phyloP scores from a whole-genome alignment of 1,140 invertebrate species.

The Sitophilus oryzae region DNA sequence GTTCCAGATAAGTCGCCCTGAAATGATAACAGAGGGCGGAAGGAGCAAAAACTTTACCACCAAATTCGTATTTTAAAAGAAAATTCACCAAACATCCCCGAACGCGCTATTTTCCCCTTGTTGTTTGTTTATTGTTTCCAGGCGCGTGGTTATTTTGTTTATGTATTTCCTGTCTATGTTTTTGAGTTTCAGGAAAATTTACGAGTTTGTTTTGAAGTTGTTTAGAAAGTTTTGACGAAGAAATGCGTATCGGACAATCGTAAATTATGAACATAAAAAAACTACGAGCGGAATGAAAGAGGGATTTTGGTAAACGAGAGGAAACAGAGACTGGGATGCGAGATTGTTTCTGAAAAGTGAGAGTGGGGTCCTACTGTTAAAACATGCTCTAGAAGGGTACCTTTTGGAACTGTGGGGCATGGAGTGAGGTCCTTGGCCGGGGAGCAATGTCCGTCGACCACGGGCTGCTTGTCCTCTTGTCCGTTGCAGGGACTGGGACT shows the following conservation, averaged over 20 bases:
- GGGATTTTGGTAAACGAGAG: no score
- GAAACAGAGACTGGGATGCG: no score
- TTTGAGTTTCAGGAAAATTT: neutral
- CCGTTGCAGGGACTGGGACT: conserved; percentile 21
- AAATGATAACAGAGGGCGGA: conserved; percentile 15
- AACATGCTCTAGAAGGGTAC: conserved; percentile 14
- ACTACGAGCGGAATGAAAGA: no score
- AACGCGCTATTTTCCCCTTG: no score
- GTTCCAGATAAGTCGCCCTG: conserved; percentile 2
- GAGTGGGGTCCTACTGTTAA: conserved; percentile 5
- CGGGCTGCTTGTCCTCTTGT: conserved; percentile 17
- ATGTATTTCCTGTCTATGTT: neutral
- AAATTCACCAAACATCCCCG: no score
- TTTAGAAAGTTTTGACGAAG: neutral
- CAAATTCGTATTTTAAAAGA: neutral
- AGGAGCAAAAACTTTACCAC: neutral
- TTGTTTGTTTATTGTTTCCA: no score
- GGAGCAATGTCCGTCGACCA: conserved; percentile 37
- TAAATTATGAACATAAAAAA: neutral
- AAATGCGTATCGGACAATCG: neutral
- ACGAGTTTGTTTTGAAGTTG: neutral
- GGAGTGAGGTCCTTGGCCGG: conserved; percentile 30
- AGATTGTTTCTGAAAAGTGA: neutral
- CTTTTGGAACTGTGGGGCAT: conserved; percentile 10
- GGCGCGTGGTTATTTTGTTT: no score